Base-by-base conservation (phyloP, 1,140 invertebrate genomes). In the Calephelis nemesis region DNA sequence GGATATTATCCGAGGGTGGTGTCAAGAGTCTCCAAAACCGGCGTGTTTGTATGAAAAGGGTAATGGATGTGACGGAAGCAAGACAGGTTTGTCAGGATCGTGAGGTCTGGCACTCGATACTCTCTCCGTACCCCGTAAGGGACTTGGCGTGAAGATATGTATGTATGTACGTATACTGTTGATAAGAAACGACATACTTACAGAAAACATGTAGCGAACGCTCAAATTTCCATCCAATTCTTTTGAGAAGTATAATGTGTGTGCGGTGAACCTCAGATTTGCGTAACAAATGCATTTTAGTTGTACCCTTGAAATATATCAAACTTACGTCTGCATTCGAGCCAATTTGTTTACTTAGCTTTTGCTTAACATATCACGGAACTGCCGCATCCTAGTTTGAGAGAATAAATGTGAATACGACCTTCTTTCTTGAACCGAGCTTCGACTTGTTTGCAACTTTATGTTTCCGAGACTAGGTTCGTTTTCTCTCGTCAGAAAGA, bases 281-380 rank as follows among this genome's bases (percentile, higher is more conserved):
- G 9, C 62, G 13, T 15, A 63, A 47, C 54, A 60, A 65, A 72
- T 73, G 68, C 67, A 75, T 69, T 60, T 75, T 68, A 64, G 54
- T 65, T 68, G 72, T 68, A 71, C 67, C 69, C 68, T 70, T 73
- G 63, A 68, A 74, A 74, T 69, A 75, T 66, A 71, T 80, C 73
- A 76, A 69, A 71, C 69, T 73, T 74, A 72, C 70, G 69, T 74
- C 72, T 76, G 74, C 69, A 75, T 73, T 70, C 68, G 67, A 72
- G 62, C 78, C 84, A 87, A 85, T 84, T 87, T 86, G 85, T 89
- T 89, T 89, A 77, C 81, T 86, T 83, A 83, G 77, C 83, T 86
- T 85, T 87, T 86, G 84, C 84, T 87, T 89, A 85, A 81, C 87
- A 86, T 89, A 89, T 87, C 87, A 83, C 81, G 76, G 79, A 84